These are phyloP conservation scores for Gallinago jamesoni DNA, from an alignment of 2,113 vertebrate species.

Conservation along the genomic window DNA sequence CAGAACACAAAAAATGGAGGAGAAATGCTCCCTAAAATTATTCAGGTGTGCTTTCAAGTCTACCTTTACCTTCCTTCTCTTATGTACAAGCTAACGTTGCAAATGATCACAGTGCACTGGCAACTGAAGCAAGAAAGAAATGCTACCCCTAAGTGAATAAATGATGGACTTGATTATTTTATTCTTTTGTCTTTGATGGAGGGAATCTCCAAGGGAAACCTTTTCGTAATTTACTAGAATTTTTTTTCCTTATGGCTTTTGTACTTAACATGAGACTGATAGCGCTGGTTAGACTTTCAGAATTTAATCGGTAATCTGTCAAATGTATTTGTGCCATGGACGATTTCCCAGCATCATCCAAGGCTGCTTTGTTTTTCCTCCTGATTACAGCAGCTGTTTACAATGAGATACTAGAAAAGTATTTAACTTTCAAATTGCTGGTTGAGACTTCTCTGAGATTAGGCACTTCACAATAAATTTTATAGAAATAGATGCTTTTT, in stretches of 20 bases:
- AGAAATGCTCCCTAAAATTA: slow-evolving; percentile 91
- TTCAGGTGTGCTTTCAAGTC: slow-evolving; percentile 81
- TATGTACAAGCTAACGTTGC: fast-evolving
- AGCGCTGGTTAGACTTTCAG: background rate
- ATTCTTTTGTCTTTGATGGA: background rate
- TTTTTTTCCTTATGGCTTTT: background rate
- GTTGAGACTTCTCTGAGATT: background rate
- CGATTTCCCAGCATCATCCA: background rate
- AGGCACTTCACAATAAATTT: background rate
- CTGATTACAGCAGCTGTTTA: background rate
- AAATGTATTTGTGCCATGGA: background rate
- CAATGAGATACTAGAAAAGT: background rate
- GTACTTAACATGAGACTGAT: background rate
- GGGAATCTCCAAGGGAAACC: background rate
- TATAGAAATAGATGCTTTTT: background rate
- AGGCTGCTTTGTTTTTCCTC: background rate
- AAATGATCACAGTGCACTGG: background rate
- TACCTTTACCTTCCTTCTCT: background rate
- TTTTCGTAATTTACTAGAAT: background rate
- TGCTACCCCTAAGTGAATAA: background rate
- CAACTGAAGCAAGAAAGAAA: background rate
- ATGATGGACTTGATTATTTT: background rate
- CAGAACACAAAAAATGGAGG: slow-evolving; percentile 90
- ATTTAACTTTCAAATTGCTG: background rate
- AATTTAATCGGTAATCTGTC: background rate